Base-by-base conservation (phyloP, 2,113 vertebrate genomes). In the Muscicapa adusta region DNA sequence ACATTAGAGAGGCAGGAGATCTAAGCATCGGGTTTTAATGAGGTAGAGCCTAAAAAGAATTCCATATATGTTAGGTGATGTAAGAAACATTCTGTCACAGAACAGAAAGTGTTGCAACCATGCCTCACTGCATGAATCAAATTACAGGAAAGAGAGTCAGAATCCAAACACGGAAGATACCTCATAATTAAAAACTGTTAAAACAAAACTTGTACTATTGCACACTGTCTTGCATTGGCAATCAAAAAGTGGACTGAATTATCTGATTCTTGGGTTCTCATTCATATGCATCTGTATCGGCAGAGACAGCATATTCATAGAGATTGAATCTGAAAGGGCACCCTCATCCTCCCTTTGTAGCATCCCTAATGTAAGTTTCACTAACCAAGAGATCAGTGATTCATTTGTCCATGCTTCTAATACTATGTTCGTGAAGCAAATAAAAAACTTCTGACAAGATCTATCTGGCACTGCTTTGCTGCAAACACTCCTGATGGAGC, bases 31-130 rank as follows among this genome's bases (percentile, higher is more conserved):
- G 18, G 33, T 94, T 96, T 95, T 95, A 96, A 96, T 89, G 94
- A 96, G 61, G 65, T 53, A 91, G 73, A 81, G 84, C 60, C 84
- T 95, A 84, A 86, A 80, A 92, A 86, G 80, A 91, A 96, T 95
- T 95, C 89, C 84, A 48, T 92, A 75, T 71, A 95, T 89, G 87
- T 89, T 89, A 84, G 84, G 91, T 94, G 94, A 93, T 87, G 77
- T 87, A 89, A 96, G 93, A 81, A 94, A 68, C 65, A 89, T 84
- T 91, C 76, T 93, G 84, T 85, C 80, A 75, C 77, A 91, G 84
- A 84, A 78, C 73, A 95, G 88, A 95, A 95, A 85, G 89, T 85
- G 94, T 89, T 94, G 87, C 77, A 94, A 62, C 48, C 94, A 95
- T 74, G 89, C 65, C 84, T 94, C 73, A 51, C 73, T 87, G 73